phyloP scores from a whole-genome alignment of 2,888 invertebrate species.

The Tipula helvola region DNA sequence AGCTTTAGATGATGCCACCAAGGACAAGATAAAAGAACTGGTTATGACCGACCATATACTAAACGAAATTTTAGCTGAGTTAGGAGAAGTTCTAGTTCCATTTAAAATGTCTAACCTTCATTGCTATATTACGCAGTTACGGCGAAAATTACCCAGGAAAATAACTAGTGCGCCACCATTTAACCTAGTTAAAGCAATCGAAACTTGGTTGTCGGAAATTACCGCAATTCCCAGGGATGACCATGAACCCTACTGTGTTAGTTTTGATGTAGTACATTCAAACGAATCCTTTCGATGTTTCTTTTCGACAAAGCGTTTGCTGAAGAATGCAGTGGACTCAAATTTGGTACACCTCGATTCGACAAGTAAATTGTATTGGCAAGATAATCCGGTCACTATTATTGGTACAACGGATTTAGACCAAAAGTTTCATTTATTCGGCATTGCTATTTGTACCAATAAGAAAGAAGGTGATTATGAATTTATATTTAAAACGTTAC shows the following conservation, averaged over 20 bases:
- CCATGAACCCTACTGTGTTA: neutral
- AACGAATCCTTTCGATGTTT: neutral
- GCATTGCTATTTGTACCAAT: neutral
- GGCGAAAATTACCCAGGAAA: no score
- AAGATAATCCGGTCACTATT: neutral
- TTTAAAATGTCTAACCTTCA: no score
- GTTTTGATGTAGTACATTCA: neutral
- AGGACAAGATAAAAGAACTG: neutral
- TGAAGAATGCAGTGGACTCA: neutral
- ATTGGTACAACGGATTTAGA: conserved; percentile 7
- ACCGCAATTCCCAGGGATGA: neutral
- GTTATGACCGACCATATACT: neutral
- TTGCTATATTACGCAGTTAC: no score
- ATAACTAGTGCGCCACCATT: neutral
- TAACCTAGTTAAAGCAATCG: no score
- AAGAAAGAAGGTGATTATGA: neutral
- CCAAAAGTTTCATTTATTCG: neutral
- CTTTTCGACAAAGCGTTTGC: neutral
- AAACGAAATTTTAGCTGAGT: neutral
- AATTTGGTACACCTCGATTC: conserved; percentile 15
- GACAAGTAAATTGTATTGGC: neutral
- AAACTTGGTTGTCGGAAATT: no score
- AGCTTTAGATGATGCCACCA: neutral
- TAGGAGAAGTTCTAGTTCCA: neutral
- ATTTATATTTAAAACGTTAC: neutral